Evolutionary conservation across 2,888 invertebrate genomes (phyloP).

Genomic region (Eupelmus urozonus): DNA sequence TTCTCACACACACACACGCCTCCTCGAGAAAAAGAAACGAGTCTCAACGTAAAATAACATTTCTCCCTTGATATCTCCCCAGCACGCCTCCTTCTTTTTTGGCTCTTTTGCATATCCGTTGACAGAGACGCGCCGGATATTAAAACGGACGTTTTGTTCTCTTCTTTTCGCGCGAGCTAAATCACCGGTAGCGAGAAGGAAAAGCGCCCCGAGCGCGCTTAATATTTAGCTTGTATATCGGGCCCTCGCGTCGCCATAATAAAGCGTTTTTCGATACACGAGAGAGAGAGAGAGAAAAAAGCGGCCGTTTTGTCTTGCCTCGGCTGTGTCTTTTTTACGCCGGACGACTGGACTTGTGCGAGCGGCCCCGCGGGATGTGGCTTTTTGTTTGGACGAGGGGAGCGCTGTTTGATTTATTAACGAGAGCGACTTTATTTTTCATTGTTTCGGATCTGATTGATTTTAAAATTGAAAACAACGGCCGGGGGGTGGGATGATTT

Average conservation of each 20-base stretch:
- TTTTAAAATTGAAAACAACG: constrained; percentile 21
- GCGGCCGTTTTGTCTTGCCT: not conserved
- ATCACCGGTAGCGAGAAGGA: constrained; percentile 35
- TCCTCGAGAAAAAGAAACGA: constrained; percentile 20
- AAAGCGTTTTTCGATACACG: constrained; percentile 51
- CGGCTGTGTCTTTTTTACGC: too few species aligned
- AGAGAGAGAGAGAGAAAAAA: not conserved
- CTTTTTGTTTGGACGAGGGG: too few species aligned
- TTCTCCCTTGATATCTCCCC: constrained; percentile 1
- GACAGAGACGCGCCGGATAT: constrained; percentile 47
- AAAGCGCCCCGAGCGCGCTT: not conserved
- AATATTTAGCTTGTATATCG: constrained; percentile 32
- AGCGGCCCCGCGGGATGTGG: too few species aligned
- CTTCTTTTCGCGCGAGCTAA: constrained; percentile 22
- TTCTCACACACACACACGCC: not conserved
- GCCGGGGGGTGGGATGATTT: not conserved
- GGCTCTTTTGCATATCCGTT: constrained; percentile 35
- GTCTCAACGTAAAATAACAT: constrained; percentile 42
- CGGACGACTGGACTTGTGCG: too few species aligned
- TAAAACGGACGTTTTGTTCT: constrained; percentile 54
- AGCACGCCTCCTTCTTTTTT: constrained; percentile 26
- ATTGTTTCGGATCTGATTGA: constrained; percentile 13
- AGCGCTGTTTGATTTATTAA: constrained; percentile 28
- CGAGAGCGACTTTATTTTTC: constrained; percentile 19
- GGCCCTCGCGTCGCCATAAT: constrained; percentile 2